Evolutionary conservation across 2,888 invertebrate genomes (phyloP), one percentile per base, ranked within the genome.

Genomic region (Macrosiphum euphorbiae): DNA sequence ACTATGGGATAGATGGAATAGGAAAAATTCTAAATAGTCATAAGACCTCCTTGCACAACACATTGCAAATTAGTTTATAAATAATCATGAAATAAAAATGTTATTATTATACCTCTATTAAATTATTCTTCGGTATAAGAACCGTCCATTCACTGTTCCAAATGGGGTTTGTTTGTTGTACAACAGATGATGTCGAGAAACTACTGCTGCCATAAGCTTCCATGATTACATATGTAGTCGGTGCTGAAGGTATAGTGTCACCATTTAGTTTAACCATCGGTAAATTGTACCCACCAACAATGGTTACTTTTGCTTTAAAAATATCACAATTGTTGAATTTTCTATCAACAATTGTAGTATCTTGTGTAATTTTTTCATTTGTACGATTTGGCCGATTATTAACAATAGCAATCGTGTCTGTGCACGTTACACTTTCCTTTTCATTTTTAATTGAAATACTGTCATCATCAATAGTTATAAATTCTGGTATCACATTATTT

Each of bases 91-190:
- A 87, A 87, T n/a, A 87, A 87, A 50, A 87, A 87, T 50, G 35
- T 55, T 35, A 44, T 44, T 4, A 0, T 55, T 35, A 87, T 50
- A 50, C 94, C 50, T 94, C 86, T 67, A 90, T 94, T 61, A 94
- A 87, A 67, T 78, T 85, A 86, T 50, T 50, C 55, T 67, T 94
- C 1, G 86, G 86, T 11, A 86, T 28, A 10, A 50, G 1, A 44
- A 94, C 41, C 20, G 52, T 78, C 94, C 94, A 94, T 90, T 85
- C 41, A 86, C 90, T 61, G 24, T 94, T 86, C 94, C 94, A 94
- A 44, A 86, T 41, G 26, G 94, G 94, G 90, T 94, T 90, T 86
- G 41, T 90, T 61, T 85, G 26, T 86, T 94, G 35, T 5, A 94
- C 86, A 87, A 90, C 86, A 7, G 85, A 86, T 28, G 94, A 86